Conservation (phyloP, 2,797 vertebrate genomes). For the Crocodylus rhombifer region DNA sequence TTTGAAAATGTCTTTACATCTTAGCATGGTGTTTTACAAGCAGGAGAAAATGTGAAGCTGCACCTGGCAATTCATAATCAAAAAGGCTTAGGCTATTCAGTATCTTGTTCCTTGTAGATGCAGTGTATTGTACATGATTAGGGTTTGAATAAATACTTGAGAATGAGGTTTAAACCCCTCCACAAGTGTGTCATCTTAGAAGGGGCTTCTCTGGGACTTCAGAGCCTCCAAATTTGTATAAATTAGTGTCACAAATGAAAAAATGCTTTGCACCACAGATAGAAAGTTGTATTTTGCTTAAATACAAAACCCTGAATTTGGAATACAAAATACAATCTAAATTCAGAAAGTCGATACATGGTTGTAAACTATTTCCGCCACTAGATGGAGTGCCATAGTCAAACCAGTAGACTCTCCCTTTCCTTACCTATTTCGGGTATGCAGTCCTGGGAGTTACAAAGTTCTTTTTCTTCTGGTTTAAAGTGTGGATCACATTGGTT, state of each 20-base stretch:
- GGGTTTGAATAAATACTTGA: not conserved
- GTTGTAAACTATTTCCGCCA: conserved; percentile 1
- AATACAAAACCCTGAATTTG: not conserved
- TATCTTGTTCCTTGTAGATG: not conserved
- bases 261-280: not conserved
- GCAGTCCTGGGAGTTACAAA: conserved; percentile 91
- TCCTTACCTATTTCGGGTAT: conserved; percentile 89
- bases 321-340: not conserved
- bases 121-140: not conserved
- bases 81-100: not conserved
- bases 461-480: conserved; percentile 86
- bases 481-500: conserved; percentile 85
- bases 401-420: not conserved
- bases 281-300: not conserved
- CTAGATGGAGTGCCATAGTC: conserved; percentile 49
- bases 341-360: not conserved
- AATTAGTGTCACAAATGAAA: not conserved
- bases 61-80: not conserved
- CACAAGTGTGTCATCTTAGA: not conserved
- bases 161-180: not conserved
- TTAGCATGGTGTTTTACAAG: not conserved
- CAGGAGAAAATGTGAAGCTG: not conserved
- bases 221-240: not conserved
- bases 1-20: not conserved
- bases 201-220: conserved; percentile 1